These are phyloP conservation scores for Hippocampus guttulatus DNA, from an alignment of 2,113 vertebrate genomes.

Conservation along the genomic window DNA sequence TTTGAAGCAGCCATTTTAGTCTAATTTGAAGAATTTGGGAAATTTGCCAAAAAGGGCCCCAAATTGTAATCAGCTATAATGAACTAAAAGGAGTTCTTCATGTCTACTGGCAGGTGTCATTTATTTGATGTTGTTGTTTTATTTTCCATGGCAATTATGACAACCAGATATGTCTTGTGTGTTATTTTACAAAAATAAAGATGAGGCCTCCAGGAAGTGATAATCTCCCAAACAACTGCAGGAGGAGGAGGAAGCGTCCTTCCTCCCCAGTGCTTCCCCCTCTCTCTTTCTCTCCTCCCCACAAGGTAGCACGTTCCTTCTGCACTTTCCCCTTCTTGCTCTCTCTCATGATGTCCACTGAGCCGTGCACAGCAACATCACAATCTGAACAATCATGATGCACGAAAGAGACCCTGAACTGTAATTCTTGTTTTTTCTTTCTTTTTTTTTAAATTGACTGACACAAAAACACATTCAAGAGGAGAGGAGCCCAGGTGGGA, in stretches of 20 bases:
- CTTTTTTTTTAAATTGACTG: not conserved
- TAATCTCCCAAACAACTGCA: not conserved
- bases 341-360: conserved; percentile 12
- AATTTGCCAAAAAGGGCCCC: too few species aligned
- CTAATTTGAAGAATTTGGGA: too few species aligned
- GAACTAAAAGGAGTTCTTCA: not conserved
- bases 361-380: conserved; percentile 4
- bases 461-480: not conserved
- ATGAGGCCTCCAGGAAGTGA: too few species aligned
- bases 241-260: not conserved
- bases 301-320: conserved; percentile 3
- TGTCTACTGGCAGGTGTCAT: not conserved
- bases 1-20: too few species aligned
- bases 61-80: too few species aligned
- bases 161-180: not conserved
- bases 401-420: not conserved
- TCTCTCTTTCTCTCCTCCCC: conserved; percentile 7
- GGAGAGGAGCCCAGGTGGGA: conserved; percentile 2
- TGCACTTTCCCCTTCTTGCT: not conserved
- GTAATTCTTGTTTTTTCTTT: not conserved
- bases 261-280: not conserved
- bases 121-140: not conserved
- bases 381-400: conserved; percentile 1
- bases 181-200: too few species aligned
- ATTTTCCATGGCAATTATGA: not conserved